Conservation (phyloP, 2,113 vertebrate genomes). For the Nasalis larvatus region DNA sequence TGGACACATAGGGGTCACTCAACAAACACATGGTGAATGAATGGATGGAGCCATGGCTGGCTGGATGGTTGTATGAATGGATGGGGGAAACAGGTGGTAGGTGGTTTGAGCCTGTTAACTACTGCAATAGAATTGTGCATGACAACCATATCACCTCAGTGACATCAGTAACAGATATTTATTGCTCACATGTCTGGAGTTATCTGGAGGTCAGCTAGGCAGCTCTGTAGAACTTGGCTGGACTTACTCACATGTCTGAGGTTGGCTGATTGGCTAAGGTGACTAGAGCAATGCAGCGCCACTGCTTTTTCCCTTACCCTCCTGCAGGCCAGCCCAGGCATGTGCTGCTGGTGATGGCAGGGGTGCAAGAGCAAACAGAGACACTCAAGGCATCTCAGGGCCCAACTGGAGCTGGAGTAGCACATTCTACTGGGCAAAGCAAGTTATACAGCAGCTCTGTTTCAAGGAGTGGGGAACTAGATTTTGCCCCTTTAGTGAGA, state of each 20-base stretch:
- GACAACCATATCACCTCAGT: not conserved
- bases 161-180: not conserved
- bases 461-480: not conserved
- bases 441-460: not conserved
- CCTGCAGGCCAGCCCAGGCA: not conserved
- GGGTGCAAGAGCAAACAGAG: not conserved
- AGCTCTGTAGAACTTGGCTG: not conserved
- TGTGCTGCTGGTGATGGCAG: not conserved
- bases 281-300: not conserved
- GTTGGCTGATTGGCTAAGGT: not conserved
- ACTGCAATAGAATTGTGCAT: not conserved
- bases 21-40: not conserved
- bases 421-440: not conserved
- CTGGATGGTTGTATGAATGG: not conserved
- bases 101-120: not conserved
- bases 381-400: not conserved
- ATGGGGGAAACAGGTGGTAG: not conserved
- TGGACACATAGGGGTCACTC: not conserved
- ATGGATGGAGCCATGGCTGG: not conserved
- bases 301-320: not conserved
- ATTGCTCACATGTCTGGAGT: not conserved
- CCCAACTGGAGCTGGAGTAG: not conserved
- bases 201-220: not conserved
- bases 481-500: not conserved
- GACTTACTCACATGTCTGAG: not conserved